phyloP scores from a whole-genome alignment of 1,140 invertebrate species.

The Anthonomus grandis region DNA sequence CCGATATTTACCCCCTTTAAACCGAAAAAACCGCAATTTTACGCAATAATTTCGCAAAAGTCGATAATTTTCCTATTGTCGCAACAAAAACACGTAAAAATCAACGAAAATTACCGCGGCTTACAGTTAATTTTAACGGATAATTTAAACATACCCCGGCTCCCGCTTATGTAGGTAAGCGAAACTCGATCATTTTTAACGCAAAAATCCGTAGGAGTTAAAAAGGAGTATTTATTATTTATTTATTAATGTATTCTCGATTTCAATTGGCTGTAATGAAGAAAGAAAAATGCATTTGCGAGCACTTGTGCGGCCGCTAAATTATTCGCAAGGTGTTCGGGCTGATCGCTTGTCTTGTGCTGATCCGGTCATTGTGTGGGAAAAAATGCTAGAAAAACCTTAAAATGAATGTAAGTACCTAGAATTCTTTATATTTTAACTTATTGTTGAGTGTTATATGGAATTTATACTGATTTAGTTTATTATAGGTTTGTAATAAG shows the following conservation, averaged over 20 bases:
- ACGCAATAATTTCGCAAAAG: no score
- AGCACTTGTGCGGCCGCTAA: conserved; percentile 19
- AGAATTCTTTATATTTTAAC: not conserved
- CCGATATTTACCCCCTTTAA: no score
- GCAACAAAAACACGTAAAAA: no score
- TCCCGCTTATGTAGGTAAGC: no score
- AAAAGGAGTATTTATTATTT: conserved; percentile 31
- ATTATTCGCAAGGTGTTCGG: conserved; percentile 20
- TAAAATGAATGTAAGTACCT: conserved; percentile 20
- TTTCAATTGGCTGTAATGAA: conserved; percentile 25
- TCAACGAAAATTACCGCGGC: no score
- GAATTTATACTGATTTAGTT: no score
- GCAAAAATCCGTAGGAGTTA: conserved; percentile 21
- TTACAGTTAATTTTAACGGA: no score
- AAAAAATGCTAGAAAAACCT: not conserved
- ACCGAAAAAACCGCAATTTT: no score
- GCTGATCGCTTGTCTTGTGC: conserved; percentile 5
- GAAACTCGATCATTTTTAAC: conserved; percentile 23
- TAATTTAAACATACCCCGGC: no score
- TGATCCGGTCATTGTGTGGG: not conserved
- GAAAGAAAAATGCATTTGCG: conserved; percentile 23
- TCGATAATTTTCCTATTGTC: no score
- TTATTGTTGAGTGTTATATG: no score
- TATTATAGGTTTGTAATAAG: no score
- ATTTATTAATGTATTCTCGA: conserved; percentile 28